A percentile compares a stretch with the other conserved stretches of the same genome.
Conservation (phyloP, 1,140 invertebrate species). For the Ruditapes philippinarum region DNA sequence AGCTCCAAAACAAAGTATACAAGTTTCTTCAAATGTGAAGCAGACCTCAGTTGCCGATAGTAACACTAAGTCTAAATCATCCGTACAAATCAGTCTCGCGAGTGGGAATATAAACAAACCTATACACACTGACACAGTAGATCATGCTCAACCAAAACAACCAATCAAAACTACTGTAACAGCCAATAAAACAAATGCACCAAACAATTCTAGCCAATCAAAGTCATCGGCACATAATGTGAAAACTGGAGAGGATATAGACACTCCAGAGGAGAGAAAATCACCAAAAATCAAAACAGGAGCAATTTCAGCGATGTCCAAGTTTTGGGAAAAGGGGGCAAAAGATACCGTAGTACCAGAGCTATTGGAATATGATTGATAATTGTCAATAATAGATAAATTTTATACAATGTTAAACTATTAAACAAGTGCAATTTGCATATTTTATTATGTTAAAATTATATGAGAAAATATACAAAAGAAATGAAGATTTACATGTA, state of each 20-base stretch:
- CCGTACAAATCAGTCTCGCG: conserved; percentile 35
- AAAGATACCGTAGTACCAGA: conserved; percentile 77
- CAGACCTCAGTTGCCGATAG: background rate
- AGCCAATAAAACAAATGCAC: conserved; percentile 1
- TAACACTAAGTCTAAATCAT: conserved; percentile 5
- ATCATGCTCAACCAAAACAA: background rate
- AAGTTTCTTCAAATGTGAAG: conserved; percentile 52
- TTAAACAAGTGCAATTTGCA: too few species aligned
- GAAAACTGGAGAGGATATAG: conserved; percentile 43
- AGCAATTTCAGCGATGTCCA: conserved; percentile 78
- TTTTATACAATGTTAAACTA: too few species aligned
- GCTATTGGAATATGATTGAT: conserved; percentile 72
- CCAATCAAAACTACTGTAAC: conserved; percentile 34
- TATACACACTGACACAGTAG: background rate
- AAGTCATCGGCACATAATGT: conserved; percentile 16
- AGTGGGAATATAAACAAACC: conserved; percentile 52
- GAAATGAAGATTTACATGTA: too few species aligned
- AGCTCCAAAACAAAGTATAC: conserved; percentile 53
- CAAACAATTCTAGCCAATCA: background rate
- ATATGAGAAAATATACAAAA: too few species aligned
- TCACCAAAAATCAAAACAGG: conserved; percentile 76
- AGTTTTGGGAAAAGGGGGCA: conserved; percentile 81
- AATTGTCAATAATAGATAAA: background rate
- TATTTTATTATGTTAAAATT: too few species aligned
- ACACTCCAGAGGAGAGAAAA: conserved; percentile 56